These are phyloP conservation scores for Eupithecia insigniata DNA, from an alignment of 2,888 invertebrate species.

Conservation along the genomic window DNA sequence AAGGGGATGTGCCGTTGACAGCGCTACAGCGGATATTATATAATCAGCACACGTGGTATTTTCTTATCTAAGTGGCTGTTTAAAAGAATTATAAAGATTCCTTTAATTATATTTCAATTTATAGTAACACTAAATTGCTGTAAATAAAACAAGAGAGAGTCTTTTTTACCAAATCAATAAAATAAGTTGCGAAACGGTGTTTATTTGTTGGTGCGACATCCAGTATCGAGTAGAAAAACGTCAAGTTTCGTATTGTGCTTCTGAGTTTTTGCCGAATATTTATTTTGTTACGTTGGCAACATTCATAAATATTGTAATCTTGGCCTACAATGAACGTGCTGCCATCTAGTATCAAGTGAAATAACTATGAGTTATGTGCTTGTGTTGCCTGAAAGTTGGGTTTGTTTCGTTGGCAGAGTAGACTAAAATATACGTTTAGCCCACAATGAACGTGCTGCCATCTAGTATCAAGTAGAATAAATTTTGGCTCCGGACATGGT, in stretches of 20 bases:
- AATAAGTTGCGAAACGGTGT: background rate
- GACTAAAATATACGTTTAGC: background rate
- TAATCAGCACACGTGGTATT: slow-evolving; percentile 66
- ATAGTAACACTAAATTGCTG: background rate
- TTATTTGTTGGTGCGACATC: background rate
- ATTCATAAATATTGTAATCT: background rate
- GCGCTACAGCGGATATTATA: slow-evolving; percentile 74
- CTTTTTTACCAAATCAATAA: background rate
- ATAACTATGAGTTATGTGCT: background rate
- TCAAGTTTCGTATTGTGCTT: background rate
- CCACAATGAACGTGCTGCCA: background rate
- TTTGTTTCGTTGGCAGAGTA: background rate
- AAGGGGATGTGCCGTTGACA: slow-evolving; percentile 65
- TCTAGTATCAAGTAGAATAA: background rate
- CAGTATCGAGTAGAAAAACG: background rate
- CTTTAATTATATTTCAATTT: background rate
- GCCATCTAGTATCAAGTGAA: background rate
- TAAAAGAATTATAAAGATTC: background rate
- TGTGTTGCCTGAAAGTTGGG: background rate
- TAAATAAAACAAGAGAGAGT: background rate
- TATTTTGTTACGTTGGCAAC: background rate
- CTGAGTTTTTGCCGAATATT: background rate
- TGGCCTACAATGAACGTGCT: background rate
- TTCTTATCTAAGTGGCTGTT: background rate
- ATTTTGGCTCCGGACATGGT: background rate